Evolutionary conservation across 2,888 invertebrate species (phyloP).

Genomic region (Athripsodes cinereus): DNA sequence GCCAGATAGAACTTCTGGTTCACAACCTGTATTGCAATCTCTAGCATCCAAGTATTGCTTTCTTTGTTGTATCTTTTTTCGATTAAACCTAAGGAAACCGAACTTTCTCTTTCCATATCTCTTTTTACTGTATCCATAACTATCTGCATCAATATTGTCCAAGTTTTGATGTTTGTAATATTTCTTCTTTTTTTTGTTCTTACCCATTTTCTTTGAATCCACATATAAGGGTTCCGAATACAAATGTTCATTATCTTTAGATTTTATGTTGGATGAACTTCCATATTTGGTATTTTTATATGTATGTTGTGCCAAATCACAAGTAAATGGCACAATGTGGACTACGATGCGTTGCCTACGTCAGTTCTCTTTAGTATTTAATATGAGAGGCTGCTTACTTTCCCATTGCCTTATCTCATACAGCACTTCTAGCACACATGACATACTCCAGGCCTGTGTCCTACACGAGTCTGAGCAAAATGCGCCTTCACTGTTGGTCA

Average conservation of each 20-base stretch:
- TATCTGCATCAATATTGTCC: conserved; percentile 5
- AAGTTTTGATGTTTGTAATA: conserved; percentile 9
- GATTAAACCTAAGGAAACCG: conserved; percentile 19
- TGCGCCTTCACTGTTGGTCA: conserved; percentile 83
- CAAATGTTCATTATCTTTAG: conserved; percentile 21
- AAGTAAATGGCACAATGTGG: conserved; percentile 29
- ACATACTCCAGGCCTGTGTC: conserved; percentile 96
- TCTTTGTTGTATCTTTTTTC: conserved; percentile 6
- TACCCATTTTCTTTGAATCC: conserved; percentile 17
- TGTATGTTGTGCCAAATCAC: conserved; percentile 19
- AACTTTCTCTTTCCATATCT: conserved; percentile 14
- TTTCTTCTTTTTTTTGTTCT: conserved; percentile 13
- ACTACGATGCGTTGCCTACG: conserved; percentile 33
- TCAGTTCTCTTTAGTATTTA: conserved; percentile 36
- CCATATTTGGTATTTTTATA: conserved; percentile 20
- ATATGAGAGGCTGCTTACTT: conserved; percentile 33
- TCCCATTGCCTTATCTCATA: conserved; percentile 51
- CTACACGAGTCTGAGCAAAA: conserved; percentile 82
- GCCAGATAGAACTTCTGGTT: conserved; percentile 16
- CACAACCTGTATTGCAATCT: conserved; percentile 23
- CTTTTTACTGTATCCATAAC: conserved; percentile 10
- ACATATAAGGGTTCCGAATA: conserved; percentile 23
- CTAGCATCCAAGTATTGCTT: conserved; percentile 21
- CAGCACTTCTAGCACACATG: conserved; percentile 78
- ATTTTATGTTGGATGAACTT: conserved; percentile 1